Conservation (phyloP, 2,888 invertebrate species). For the Podotricha telesiphe region DNA sequence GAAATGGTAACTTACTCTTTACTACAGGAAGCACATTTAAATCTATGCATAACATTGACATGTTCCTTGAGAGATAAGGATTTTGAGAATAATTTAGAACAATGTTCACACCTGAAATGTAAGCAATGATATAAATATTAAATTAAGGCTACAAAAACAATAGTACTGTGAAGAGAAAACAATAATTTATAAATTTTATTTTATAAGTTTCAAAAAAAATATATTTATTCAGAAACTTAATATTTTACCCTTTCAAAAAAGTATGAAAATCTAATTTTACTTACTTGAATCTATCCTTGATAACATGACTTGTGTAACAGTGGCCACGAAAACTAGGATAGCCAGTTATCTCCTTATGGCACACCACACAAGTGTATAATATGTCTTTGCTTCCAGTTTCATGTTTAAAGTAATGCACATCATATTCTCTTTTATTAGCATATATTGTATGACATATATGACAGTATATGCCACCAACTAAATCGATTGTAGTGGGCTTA, state of each 20-base stretch:
- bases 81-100: slow-evolving; percentile 67
- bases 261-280: too few species aligned
- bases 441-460: slow-evolving; percentile 80
- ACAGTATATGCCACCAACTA: slow-evolving; percentile 83
- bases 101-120: slow-evolving; percentile 66
- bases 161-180: too few species aligned
- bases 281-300: slow-evolving; percentile 82
- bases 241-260: too few species aligned
- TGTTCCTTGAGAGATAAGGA: slow-evolving; percentile 60
- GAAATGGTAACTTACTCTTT: slow-evolving; percentile 62
- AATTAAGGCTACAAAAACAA: too few species aligned
- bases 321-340: slow-evolving; percentile 85
- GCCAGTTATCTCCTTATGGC: slow-evolving; percentile 78
- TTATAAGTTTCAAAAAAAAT: background rate
- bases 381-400: slow-evolving; percentile 57
- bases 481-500: slow-evolving; percentile 70
- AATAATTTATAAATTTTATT: background rate
- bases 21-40: slow-evolving; percentile 63
- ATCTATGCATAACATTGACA: slow-evolving; percentile 60
- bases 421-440: slow-evolving; percentile 79
- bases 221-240: too few species aligned
- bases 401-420: slow-evolving; percentile 78
- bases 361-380: slow-evolving; percentile 83
- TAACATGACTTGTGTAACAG: slow-evolving; percentile 82
- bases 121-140: background rate